phyloP scores from a whole-genome alignment of 2,797 vertebrate genomes.

The Poeciliopsis presidionis region DNA sequence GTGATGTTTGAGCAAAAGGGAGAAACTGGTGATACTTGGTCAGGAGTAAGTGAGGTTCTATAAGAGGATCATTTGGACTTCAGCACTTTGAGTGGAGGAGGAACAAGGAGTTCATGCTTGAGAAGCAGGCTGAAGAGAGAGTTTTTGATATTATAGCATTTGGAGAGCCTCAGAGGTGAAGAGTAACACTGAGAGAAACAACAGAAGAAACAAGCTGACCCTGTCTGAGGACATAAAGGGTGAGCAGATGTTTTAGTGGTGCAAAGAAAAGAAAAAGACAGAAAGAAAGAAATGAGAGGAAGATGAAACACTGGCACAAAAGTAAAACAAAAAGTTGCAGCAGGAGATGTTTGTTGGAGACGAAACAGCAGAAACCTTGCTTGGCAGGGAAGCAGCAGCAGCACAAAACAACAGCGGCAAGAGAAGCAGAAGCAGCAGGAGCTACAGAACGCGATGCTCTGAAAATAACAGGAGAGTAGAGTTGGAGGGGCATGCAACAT shows the following conservation, averaged over 20 bases:
- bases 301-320: slow-evolving; percentile 1
- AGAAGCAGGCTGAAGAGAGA: background rate
- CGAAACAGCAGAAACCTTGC: slow-evolving; percentile 2
- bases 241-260: background rate
- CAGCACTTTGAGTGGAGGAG: background rate
- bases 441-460: slow-evolving; percentile 1
- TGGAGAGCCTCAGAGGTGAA: background rate
- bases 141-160: background rate
- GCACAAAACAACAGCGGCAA: slow-evolving; percentile 8
- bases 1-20: background rate
- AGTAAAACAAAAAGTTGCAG: slow-evolving; percentile 19
- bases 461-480: slow-evolving; percentile 13
- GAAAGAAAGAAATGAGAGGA: background rate
- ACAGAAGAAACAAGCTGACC: background rate
- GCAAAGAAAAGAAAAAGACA: background rate
- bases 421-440: slow-evolving; percentile 15
- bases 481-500: slow-evolving; percentile 5
- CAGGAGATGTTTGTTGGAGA: slow-evolving; percentile 2
- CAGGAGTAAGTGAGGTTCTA: slow-evolving; percentile 5
- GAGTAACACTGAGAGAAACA: background rate
- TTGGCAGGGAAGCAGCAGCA: slow-evolving; percentile 1
- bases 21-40: background rate
- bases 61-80: background rate
- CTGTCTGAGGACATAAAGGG: background rate
- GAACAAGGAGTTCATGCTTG: background rate